These are phyloP conservation scores for Fissipunctia ypsillon DNA, from an alignment of 2,888 invertebrate genomes.

Conservation along the genomic window DNA sequence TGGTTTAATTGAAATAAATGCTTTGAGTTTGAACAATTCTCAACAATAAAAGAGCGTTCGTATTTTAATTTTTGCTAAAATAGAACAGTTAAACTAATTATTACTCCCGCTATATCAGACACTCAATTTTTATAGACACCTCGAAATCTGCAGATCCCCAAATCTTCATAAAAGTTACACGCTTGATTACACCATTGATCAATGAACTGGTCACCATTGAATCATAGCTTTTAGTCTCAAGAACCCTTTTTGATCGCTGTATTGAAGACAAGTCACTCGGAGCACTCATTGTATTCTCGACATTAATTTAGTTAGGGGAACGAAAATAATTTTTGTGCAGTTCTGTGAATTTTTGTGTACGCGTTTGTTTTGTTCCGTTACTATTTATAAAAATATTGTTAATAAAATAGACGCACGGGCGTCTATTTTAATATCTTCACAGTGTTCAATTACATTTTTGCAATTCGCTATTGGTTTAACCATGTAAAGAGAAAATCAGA, in stretches of 20 bases:
- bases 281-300: slow-evolving; percentile 32
- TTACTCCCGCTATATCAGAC: background rate
- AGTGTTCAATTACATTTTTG: background rate
- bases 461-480: background rate
- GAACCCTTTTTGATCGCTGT: slow-evolving; percentile 38
- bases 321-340: slow-evolving; percentile 8
- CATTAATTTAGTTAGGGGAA: slow-evolving; percentile 10
- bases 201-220: slow-evolving; percentile 53
- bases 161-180: slow-evolving; percentile 24
- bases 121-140: background rate
- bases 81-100: too few species aligned
- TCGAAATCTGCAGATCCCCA: background rate
- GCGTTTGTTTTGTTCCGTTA: background rate
- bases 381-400: too few species aligned
- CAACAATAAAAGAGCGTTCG: too few species aligned
- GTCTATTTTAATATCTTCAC: background rate
- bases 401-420: background rate
- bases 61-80: too few species aligned
- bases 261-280: slow-evolving; percentile 35
- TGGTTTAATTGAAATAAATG: too few species aligned
- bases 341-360: background rate
- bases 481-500: background rate
- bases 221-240: slow-evolving; percentile 34
- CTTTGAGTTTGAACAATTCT: too few species aligned
- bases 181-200: slow-evolving; percentile 54